phyloP scores from a whole-genome alignment of 2,113 vertebrate species.

The Caracal caracal region DNA sequence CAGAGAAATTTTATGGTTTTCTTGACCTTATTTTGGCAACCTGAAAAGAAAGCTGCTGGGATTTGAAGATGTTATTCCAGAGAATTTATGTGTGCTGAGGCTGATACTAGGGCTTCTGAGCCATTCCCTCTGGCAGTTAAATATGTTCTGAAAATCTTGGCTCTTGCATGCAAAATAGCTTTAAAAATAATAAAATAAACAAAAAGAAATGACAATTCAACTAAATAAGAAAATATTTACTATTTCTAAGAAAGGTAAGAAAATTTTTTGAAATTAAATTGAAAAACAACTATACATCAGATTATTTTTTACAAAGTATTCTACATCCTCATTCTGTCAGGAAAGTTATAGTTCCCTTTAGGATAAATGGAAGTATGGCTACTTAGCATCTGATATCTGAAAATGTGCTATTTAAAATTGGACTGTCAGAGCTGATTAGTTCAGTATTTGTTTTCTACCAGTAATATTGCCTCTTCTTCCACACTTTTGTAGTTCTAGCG shows the following conservation, averaged over 20 bases:
- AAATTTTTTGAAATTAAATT: background rate
- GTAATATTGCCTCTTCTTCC: background rate
- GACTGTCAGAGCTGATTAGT: background rate
- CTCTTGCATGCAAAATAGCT: background rate
- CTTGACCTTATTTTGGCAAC: constrained; percentile 25
- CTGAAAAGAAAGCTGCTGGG: constrained; percentile 30
- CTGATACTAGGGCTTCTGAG: background rate
- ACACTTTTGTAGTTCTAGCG: background rate
- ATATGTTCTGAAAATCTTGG: background rate
- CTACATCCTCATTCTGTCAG: background rate
- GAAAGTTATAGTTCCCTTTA: background rate
- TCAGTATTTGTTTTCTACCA: background rate
- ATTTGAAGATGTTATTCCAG: background rate
- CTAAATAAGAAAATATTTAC: constrained; percentile 11
- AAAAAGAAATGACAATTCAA: background rate
- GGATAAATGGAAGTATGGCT: background rate
- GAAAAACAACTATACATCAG: background rate
- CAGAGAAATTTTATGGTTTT: background rate
- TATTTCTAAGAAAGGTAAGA: background rate
- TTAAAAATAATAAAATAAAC: background rate
- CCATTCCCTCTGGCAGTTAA: background rate
- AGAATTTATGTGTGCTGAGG: background rate
- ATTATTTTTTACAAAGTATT: background rate
- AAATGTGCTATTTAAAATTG: background rate
- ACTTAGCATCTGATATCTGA: background rate